These are phyloP conservation scores for Euspilapteryx auroguttella DNA, from an alignment of 2,888 invertebrate species.

Conservation along the genomic window DNA sequence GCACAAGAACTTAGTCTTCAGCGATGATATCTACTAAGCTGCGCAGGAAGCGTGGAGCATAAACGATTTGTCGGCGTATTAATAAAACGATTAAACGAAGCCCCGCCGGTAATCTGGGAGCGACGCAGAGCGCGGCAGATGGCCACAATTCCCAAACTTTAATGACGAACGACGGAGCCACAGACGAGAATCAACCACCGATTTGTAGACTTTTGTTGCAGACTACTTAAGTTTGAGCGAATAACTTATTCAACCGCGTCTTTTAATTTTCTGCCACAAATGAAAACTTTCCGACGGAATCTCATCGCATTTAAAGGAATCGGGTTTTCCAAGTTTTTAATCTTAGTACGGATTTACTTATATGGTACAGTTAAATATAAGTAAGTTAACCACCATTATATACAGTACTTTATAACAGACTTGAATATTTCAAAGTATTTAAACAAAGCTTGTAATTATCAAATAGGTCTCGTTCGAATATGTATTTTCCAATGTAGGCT, in stretches of 20 bases:
- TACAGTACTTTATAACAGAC: too few species aligned
- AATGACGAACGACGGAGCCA: slow-evolving; percentile 44
- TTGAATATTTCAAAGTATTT: too few species aligned
- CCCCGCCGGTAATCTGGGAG: slow-evolving; percentile 51
- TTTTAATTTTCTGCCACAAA: slow-evolving; percentile 3
- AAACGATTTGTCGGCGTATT: slow-evolving; percentile 59
- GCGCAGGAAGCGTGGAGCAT: slow-evolving; percentile 38
- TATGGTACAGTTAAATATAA: too few species aligned
- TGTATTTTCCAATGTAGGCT: too few species aligned
- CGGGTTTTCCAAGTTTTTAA: too few species aligned
- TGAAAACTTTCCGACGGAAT: slow-evolving; percentile 1
- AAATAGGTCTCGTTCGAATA: too few species aligned
- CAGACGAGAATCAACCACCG: slow-evolving; percentile 18
- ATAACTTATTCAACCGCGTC: slow-evolving; percentile 3
- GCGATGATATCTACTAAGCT: too few species aligned
- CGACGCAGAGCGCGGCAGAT: slow-evolving; percentile 49
- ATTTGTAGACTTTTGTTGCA: slow-evolving; percentile 40
- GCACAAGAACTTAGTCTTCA: too few species aligned
- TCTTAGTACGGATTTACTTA: too few species aligned
- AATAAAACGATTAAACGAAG: slow-evolving; percentile 61
- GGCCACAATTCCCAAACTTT: slow-evolving; percentile 55
- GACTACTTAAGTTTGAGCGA: slow-evolving; percentile 14
- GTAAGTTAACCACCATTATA: too few species aligned
- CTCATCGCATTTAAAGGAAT: too few species aligned
- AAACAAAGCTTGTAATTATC: too few species aligned